phyloP scores from a whole-genome alignment of 2,888 invertebrate species.

The Luperina nickerlii region DNA sequence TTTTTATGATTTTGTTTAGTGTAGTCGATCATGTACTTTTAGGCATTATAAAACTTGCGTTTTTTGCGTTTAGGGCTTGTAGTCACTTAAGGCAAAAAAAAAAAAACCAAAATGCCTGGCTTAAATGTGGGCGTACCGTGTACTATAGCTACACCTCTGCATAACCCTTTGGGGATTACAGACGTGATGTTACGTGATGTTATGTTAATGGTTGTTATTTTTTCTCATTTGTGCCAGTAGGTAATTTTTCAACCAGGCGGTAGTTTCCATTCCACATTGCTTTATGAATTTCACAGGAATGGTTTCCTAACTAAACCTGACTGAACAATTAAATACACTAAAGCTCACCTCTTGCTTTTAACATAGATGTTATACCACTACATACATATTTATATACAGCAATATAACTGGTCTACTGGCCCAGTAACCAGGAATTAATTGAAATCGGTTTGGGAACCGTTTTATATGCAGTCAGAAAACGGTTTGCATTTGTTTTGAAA shows the following conservation, averaged over 20 bases:
- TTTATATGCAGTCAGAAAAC: neutral
- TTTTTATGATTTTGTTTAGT: too few relatives aligned
- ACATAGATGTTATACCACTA: neutral
- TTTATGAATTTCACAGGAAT: slow-evolving; percentile 22
- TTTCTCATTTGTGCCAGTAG: neutral
- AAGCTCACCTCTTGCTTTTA: slow-evolving; percentile 43
- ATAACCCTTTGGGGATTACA: too few relatives aligned
- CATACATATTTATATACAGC: neutral
- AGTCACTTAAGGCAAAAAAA: too few relatives aligned
- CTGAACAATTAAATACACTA: slow-evolving; percentile 21
- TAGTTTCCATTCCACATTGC: slow-evolving; percentile 5
- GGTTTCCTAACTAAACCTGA: slow-evolving; percentile 9
- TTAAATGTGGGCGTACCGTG: too few relatives aligned
- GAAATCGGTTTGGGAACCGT: neutral
- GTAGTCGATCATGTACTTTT: too few relatives aligned
- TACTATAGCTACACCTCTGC: too few relatives aligned
- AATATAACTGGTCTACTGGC: slow-evolving; percentile 3
- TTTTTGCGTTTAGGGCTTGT: too few relatives aligned
- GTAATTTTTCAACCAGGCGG: neutral
- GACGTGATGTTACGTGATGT: too few relatives aligned
- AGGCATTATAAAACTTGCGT: too few relatives aligned
- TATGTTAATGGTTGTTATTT: too few relatives aligned
- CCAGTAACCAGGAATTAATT: slow-evolving; percentile 11
- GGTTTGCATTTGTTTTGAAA: neutral
- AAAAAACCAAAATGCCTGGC: too few relatives aligned